A percentile compares a stretch with the other conserved stretches of the same genome.
Evolutionary conservation across 1,140 invertebrate species (phyloP).

Genomic region (Ceratina japonica): DNA sequence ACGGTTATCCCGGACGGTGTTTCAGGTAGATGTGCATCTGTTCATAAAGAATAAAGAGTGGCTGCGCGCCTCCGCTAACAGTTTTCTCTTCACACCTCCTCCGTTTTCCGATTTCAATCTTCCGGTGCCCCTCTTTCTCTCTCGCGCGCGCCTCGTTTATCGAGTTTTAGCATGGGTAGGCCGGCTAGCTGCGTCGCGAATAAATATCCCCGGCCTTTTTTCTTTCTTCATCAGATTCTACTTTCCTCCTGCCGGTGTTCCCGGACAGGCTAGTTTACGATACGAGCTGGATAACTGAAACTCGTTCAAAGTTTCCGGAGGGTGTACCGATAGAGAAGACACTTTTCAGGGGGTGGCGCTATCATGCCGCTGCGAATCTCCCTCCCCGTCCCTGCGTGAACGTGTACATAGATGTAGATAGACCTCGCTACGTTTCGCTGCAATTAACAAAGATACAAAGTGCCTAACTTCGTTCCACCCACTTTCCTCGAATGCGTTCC

Average conservation of each 20-base stretch:
- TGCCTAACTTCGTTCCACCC: not conserved
- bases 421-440: not conserved
- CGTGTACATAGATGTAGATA: too few species aligned
- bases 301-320: slow-evolving; percentile 32
- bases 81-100: too few species aligned
- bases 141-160: not conserved
- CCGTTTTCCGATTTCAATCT: not conserved
- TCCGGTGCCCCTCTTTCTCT: too few species aligned
- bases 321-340: slow-evolving; percentile 20
- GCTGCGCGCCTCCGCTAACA: not conserved
- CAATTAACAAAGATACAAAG: slow-evolving; percentile 33
- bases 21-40: not conserved
- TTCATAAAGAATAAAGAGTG: not conserved
- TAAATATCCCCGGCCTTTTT: slow-evolving; percentile 5
- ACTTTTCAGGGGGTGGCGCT: slow-evolving; percentile 2
- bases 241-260: not conserved
- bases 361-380: not conserved
- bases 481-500: not conserved
- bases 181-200: not conserved
- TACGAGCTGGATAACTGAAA: slow-evolving; percentile 25
- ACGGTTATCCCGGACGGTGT: too few species aligned
- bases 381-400: not conserved
- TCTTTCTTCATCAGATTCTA: not conserved
- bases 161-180: slow-evolving; percentile 1
- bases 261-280: slow-evolving; percentile 12